Conservation (phyloP, 2,888 invertebrate species). For the Cyclophora albipunctata region DNA sequence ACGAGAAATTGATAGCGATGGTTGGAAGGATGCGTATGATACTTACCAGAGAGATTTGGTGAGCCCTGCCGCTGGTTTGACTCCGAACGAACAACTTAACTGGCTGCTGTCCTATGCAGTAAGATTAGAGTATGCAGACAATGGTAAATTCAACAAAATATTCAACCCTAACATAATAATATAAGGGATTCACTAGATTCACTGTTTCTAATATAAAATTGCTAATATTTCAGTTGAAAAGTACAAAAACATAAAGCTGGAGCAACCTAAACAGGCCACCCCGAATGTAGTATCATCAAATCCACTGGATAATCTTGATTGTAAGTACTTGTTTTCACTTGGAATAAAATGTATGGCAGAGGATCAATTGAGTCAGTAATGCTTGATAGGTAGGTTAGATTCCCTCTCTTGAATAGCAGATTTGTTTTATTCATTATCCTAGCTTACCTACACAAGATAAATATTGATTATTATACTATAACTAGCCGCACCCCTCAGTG, state of each 20-base stretch:
- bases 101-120: conserved; percentile 92
- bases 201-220: too few relatives aligned
- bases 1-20: conserved; percentile 78
- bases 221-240: conserved; percentile 75
- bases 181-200: too few relatives aligned
- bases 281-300: conserved; percentile 87
- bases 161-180: too few relatives aligned
- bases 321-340: conserved; percentile 70
- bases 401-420: too few relatives aligned
- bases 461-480: too few relatives aligned
- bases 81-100: conserved; percentile 82
- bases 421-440: too few relatives aligned
- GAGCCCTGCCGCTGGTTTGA: conserved; percentile 79
- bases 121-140: conserved; percentile 87
- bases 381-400: too few relatives aligned
- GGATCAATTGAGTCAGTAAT: too few relatives aligned
- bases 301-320: conserved; percentile 89
- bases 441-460: too few relatives aligned
- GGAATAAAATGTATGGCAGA: too few relatives aligned
- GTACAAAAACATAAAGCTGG: conserved; percentile 80
- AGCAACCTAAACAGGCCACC: conserved; percentile 75
- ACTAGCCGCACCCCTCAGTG: too few relatives aligned
- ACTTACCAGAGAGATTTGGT: conserved; percentile 84
- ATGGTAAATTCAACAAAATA: conserved; percentile 64
- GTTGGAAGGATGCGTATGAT: conserved; percentile 83